phyloP scores from a whole-genome alignment of 2,888 invertebrate species.

The Xanthostigma xanthostigma region DNA sequence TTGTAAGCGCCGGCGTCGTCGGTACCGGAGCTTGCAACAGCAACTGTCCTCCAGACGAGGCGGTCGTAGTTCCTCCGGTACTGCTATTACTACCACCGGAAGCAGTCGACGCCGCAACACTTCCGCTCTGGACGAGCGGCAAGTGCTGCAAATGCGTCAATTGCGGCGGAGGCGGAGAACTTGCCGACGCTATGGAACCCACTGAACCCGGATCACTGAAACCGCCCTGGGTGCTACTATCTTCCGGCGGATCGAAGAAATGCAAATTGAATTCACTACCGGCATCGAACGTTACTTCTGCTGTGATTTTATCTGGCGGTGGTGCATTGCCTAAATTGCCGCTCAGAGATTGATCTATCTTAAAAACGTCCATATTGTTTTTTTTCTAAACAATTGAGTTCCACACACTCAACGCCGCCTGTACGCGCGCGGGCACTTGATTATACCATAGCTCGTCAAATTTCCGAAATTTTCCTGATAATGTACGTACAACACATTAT shows the following conservation, averaged over 20 bases:
- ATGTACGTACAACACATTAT: too few species aligned
- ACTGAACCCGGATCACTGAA: constrained; percentile 53
- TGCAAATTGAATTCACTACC: constrained; percentile 65
- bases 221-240: constrained; percentile 44
- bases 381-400: too few species aligned
- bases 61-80: constrained; percentile 16
- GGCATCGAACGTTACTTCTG: constrained; percentile 56
- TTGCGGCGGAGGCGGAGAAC: constrained; percentile 29
- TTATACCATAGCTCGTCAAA: too few species aligned
- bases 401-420: too few species aligned
- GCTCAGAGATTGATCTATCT: constrained; percentile 48
- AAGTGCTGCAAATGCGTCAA: constrained; percentile 2
- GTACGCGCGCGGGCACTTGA: too few species aligned
- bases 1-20: constrained; percentile 19
- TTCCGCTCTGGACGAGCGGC: constrained; percentile 19
- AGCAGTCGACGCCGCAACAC: constrained; percentile 14
- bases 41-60: constrained; percentile 17
- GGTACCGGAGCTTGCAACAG: constrained; percentile 21
- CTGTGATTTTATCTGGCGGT: constrained; percentile 40
- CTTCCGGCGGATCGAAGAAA: constrained; percentile 60
- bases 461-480: too few species aligned
- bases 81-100: constrained; percentile 16
- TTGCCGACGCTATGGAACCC: constrained; percentile 34
- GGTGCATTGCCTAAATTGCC: constrained; percentile 45
- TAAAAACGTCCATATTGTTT: constrained; percentile 53